phyloP scores from a whole-genome alignment of 1,140 invertebrate species.

The Sinella curviseta region DNA sequence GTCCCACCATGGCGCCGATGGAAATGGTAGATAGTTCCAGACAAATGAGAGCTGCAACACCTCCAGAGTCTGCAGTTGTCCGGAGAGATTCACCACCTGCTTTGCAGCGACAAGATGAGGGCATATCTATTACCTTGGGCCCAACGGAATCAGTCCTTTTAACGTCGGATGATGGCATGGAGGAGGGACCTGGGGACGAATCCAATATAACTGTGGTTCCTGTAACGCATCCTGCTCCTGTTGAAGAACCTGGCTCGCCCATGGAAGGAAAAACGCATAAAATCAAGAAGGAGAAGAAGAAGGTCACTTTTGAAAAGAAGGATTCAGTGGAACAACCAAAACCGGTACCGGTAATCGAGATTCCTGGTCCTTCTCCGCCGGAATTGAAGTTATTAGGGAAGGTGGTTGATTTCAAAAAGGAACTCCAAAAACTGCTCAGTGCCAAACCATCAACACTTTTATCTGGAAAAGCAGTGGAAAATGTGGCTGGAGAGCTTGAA shows the following conservation, averaged over 20 bases:
- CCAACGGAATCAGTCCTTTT: conserved; percentile 34
- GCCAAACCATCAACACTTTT: not conserved
- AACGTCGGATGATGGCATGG: not conserved
- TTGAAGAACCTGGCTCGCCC: too few species aligned
- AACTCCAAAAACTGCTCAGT: not conserved
- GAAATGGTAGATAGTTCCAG: conserved; percentile 2
- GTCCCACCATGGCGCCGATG: conserved; percentile 31
- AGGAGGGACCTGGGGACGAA: not conserved
- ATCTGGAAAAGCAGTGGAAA: not conserved
- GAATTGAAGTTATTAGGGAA: conserved; percentile 12
- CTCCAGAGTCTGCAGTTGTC: not conserved
- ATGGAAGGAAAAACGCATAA: not conserved
- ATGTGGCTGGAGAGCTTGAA: not conserved
- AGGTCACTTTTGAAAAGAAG: conserved; percentile 17
- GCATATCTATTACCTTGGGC: conserved; percentile 35
- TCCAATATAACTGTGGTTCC: conserved; percentile 37
- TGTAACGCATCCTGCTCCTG: conserved; percentile 25
- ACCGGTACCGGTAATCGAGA: conserved; percentile 13
- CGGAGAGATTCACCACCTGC: not conserved
- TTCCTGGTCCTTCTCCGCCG: not conserved
- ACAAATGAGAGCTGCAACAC: not conserved
- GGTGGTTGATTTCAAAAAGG: conserved; percentile 14
- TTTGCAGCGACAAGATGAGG: conserved; percentile 31
- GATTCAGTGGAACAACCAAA: not conserved
- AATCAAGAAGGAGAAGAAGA: conserved; percentile 15